phyloP scores from a whole-genome alignment of 2,888 invertebrate genomes.

The Erannis defoliaria region DNA sequence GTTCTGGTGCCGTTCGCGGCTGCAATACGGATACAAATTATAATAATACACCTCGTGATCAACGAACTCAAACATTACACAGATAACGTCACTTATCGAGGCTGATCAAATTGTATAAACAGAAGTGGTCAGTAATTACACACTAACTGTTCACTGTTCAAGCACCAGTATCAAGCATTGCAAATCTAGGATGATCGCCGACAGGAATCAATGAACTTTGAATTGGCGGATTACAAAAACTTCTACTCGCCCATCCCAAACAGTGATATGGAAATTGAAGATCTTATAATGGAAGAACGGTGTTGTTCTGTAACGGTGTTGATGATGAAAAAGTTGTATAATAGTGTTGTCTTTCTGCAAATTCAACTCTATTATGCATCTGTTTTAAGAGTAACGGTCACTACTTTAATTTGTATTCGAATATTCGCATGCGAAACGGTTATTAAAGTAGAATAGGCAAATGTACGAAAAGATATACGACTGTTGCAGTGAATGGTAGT shows the following conservation, averaged over 20 bases:
- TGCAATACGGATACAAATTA: conserved; percentile 28
- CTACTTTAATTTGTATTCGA: conserved; percentile 13
- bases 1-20: conserved; percentile 40
- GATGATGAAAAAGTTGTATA: conserved; percentile 14
- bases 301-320: conserved; percentile 23
- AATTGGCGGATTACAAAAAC: conserved; percentile 30
- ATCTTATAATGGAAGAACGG: conserved; percentile 20
- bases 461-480: conserved; percentile 38
- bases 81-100: conserved; percentile 52
- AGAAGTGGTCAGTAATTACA: conserved; percentile 48
- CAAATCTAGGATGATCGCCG: conserved; percentile 26
- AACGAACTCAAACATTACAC: conserved; percentile 51
- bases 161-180: conserved; percentile 26
- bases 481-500: conserved; percentile 29
- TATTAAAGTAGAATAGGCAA: conserved; percentile 17
- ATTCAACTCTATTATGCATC: conserved; percentile 29
- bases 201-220: conserved; percentile 39
- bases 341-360: conserved; percentile 15
- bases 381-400: conserved; percentile 26
- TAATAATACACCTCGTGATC: conserved; percentile 54
- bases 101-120: conserved; percentile 48
- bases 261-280: conserved; percentile 28
- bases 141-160: conserved; percentile 47
- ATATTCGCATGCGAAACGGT: conserved; percentile 21
- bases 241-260: conserved; percentile 21